Base-by-base conservation (phyloP, 1,140 invertebrate genomes). In the Grapholita molesta region DNA sequence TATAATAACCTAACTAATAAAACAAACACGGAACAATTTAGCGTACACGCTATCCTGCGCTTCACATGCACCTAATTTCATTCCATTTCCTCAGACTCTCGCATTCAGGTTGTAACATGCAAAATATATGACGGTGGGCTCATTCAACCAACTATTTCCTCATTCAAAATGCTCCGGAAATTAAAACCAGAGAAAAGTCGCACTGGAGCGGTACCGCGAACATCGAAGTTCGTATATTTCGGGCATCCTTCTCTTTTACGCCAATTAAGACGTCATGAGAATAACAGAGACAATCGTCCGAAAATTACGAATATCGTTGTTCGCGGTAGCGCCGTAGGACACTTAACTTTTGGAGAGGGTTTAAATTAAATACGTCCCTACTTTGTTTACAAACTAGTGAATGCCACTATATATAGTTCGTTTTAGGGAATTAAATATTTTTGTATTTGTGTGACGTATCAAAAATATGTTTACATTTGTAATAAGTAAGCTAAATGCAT, bases 131-230 rank as follows among this genome's bases (percentile, higher is more conserved):
- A 52, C 66, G 66, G 42, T 25, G 5, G 25, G 70, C 57, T 66
- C 28, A 64, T 74, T 69, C 70, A 70, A 76, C 79, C 78, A 86
- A 85, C 83, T 85, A 87, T 87, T 84, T 87, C 81, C 83, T 81
- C 75, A 65, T 64, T 78, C 78, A 81, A 85, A 85, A 77, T 80
- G 79, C 69, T 78, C 82, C 83, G 83, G 82, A 87, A 87, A 87
- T 87, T 87, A 87, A 87, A 85, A 82, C 78, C 78, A 83, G 76
- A 80, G 83, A 83, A 87, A 83, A 85, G 72, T 83, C 79, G 78
- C 75, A 68, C 73, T 82, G 82, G n/a, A n/a, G n/a, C n/a, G n/a
- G n/a, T n/a, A n/a, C n/a, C n/a, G n/a, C n/a, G n/a, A n/a, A n/a
- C n/a, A n/a, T n/a, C n/a, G n/a, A n/a, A n/a, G n/a, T n/a, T n/a